phyloP scores from a whole-genome alignment of 2,113 vertebrate species.

The Ibidorhyncha struthersii region DNA sequence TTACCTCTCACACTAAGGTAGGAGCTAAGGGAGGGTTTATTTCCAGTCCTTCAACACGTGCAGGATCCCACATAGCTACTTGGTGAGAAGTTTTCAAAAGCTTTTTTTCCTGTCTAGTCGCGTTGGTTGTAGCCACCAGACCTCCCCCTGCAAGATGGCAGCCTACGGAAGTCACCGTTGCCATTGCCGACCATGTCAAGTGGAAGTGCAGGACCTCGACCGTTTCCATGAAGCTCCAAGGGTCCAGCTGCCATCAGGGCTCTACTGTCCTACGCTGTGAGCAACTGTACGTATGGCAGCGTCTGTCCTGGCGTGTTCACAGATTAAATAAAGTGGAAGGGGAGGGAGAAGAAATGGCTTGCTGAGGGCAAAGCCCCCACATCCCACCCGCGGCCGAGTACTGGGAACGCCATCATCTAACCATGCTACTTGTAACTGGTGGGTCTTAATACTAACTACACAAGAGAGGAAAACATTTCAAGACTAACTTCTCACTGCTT shows the following conservation, averaged over 20 bases:
- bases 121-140: not conserved
- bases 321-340: not conserved
- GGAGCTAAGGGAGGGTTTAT: not conserved
- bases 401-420: not conserved
- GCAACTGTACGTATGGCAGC: accelerated
- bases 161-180: not conserved
- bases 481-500: not conserved
- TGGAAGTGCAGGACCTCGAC: not conserved
- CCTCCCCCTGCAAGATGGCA: not conserved
- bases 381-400: accelerated
- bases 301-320: accelerated
- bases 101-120: not conserved
- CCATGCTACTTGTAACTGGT: not conserved
- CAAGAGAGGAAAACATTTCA: not conserved
- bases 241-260: not conserved
- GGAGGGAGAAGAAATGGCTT: not conserved
- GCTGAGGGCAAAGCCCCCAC: not conserved
- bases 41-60: not conserved
- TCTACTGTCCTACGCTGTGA: not conserved
- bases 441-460: not conserved
- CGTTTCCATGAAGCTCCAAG: not conserved
- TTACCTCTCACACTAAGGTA: not conserved
- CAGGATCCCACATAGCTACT: not conserved
- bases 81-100: not conserved
- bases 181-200: not conserved